Evolutionary conservation across 2,888 invertebrate genomes (phyloP), one percentile per base, ranked within the genome.

Genomic region (Thera obeliscata): DNA sequence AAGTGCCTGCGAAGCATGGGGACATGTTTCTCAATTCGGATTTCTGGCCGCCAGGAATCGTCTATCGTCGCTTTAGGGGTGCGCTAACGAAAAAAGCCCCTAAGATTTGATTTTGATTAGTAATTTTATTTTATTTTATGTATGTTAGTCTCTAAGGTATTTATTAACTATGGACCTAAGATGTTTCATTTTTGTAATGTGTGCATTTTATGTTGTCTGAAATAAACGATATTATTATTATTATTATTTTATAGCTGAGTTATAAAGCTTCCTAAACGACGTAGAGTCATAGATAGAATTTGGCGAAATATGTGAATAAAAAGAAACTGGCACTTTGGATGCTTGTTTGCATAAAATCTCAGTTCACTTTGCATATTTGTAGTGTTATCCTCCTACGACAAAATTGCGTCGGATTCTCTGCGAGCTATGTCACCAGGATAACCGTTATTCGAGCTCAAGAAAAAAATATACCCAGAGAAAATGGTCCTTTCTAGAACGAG

Each of bases 401-500:
- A 77, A 78, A 78, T 77, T 79, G 76, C 81, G 80, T 78, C 77
- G 82, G 83, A 88, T 86, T 88, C 88, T 83, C 78, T 70, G 74
- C 77, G 74, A 80, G 79, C 84, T 81, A 85, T 85, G 85, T 89
- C 86, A 87, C 80, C 81, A 70, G 72, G 56, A 38, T 58, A 71
- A 87, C 90, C 87, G 90, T 89, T 90, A 88, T 74, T 54, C 60
- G 75, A 71, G 64, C 72, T 58, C 66, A 70, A 72, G 73, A 74
- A 74, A 74, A 72, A 81, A 76, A 76, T 67, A 75, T 81, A 81
- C 68, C 73, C 72, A 73, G 77, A 79, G 78, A 81, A 84, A 83
- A 84, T 72, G 77, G 78, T 85, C 82, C 83, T 87, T 85, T 83
- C 71, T 76, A 81, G 78, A 87, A 84, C 87, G 71, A 74, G 82